Conservation (phyloP, 2,888 invertebrate species). For the Sinotaia quadrata region DNA sequence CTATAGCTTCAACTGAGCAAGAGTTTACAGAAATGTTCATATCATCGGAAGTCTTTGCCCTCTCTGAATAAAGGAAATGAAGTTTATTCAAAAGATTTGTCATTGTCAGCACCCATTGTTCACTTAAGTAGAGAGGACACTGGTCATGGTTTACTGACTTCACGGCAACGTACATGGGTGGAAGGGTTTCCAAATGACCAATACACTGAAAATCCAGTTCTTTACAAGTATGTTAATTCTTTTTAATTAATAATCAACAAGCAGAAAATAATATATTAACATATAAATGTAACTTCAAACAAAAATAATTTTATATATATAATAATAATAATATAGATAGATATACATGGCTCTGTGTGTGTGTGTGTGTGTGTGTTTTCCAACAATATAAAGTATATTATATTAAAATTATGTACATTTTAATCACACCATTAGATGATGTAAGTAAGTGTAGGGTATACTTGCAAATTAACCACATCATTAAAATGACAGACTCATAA, state of each 20-base stretch:
- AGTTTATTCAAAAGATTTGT: constrained; percentile 4
- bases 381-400: no score
- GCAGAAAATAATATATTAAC: no score
- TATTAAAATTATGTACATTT: no score
- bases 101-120: constrained; percentile 51
- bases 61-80: constrained; percentile 2
- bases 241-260: no score
- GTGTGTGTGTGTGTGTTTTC: not conserved
- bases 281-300: no score
- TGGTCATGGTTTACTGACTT: constrained; percentile 62
- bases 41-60: constrained; percentile 19
- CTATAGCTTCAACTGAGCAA: constrained; percentile 64
- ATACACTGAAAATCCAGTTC: constrained; percentile 68
- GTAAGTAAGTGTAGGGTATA: no score
- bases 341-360: not conserved
- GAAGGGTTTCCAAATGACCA: constrained; percentile 69
- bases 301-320: no score
- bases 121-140: constrained; percentile 52
- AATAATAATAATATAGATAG: no score
- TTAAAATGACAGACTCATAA: no score
- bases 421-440: no score
- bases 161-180: constrained; percentile 67
- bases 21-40: constrained; percentile 44
- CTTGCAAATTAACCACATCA: no score
- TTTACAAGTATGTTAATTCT: constrained; percentile 64